Base-by-base conservation (phyloP, 2,113 vertebrate species). In the Sinocyclocheilus anophthalmus region DNA sequence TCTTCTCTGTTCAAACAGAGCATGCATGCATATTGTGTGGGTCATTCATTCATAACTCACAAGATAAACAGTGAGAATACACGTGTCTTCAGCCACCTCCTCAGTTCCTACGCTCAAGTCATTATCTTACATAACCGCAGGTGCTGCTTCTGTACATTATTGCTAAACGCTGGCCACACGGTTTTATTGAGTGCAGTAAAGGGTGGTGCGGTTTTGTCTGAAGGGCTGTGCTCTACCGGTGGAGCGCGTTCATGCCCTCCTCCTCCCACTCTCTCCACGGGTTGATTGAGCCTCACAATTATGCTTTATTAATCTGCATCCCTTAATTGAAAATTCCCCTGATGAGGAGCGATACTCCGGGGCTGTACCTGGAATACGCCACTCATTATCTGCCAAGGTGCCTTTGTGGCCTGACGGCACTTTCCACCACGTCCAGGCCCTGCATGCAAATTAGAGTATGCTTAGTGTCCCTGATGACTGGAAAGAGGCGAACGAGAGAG, bases 251-350 rank as follows among this genome's bases (percentile, higher is more conserved):
- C 50, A 59, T 30, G 26, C 39, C 67, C 18, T 45, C 26, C 65
- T 37, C 75, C 79, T 77, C 24, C 39, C 82, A 57, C 50, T 63
- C 84, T 45, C 70, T 76, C n/a, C 72, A 16, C 50, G 50, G 69
- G 77, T 83, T 87, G 87, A 87, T 81, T 84, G 89, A 90, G 88
- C 84, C 61, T 82, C 72, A 88, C 90, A 91, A 94, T 95, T 94
- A 94, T 93, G 94, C 94, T 95, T 95, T 94, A 94, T 94, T 94
- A 95, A 95, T 95, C 94, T 94, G 93, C 94, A 93, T 93, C 93
- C 91, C 90, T 95, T 95, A 95, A 95, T 95, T 95, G 94, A 95
- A 95, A 93, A 93, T 93, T 93, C 94, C 92, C 93, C 88, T 86
- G 88, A 87, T 89, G 90, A 86, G 84, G 75, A 79, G 79, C 53